These are phyloP conservation scores for Rattus rattus DNA, from an alignment of 2,113 vertebrate species.

Conservation along the genomic window DNA sequence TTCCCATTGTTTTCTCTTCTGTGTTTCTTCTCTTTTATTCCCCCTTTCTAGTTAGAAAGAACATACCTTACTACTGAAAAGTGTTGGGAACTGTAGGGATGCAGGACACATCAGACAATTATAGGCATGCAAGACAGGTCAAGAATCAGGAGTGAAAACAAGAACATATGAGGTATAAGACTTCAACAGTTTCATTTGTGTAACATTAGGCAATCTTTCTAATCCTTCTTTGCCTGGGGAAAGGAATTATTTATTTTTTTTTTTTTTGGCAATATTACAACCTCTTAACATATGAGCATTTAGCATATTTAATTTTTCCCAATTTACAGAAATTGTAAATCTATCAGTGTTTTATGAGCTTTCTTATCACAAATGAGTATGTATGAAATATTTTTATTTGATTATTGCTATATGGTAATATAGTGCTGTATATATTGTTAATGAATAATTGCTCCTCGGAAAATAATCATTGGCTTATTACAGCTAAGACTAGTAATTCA, in stretches of 20 bases:
- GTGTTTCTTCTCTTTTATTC: neutral
- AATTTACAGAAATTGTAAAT: neutral
- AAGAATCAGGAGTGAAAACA: too few species aligned
- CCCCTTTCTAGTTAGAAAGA: neutral
- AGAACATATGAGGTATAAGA: too few species aligned
- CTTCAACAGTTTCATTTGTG: neutral
- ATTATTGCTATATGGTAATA: too few species aligned
- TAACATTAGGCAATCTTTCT: neutral
- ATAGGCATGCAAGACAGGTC: neutral
- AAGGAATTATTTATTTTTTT: neutral
- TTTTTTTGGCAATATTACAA: neutral
- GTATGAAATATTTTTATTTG: neutral
- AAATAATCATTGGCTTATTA: neutral
- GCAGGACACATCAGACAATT: neutral
- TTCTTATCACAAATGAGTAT: neutral
- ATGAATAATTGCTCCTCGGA: slow-evolving; percentile 20
- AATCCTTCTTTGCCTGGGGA: neutral
- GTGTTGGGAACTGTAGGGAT: neutral
- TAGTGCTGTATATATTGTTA: neutral
- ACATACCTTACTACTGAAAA: neutral
- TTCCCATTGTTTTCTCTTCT: neutral
- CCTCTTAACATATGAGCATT: neutral
- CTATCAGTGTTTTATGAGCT: neutral
- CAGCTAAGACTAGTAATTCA: neutral
- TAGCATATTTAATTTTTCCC: neutral